Percentiles rank a stretch among this genome's conserved stretches.
phyloP scores from a whole-genome alignment of 2,797 vertebrate species.

The Phataginus tetradactyla region DNA sequence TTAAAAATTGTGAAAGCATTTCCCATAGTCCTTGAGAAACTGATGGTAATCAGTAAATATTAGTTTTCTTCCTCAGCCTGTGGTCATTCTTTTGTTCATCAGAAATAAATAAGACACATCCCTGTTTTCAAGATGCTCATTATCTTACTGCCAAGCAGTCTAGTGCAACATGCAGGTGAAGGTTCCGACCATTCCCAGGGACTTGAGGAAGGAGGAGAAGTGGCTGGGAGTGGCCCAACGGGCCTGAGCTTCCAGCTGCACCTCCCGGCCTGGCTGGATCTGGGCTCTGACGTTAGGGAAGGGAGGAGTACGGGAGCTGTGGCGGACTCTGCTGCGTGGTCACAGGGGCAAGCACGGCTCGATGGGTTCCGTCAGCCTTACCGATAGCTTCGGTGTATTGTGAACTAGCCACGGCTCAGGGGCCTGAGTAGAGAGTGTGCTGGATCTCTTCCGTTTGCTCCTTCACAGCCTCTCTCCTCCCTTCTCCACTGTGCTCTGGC shows the following conservation, averaged over 20 bases:
- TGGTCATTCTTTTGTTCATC: background rate
- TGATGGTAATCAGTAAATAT: background rate
- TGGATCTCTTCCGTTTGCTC: background rate
- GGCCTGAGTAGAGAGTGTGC: accelerated
- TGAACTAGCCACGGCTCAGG: background rate
- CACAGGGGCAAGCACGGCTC: background rate
- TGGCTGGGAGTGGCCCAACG: background rate
- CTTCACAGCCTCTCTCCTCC: background rate
- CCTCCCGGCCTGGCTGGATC: background rate
- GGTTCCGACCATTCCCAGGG: too few species aligned
- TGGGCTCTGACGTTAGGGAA: background rate
- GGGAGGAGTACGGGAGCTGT: background rate
- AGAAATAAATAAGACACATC: background rate
- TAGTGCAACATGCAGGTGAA: background rate
- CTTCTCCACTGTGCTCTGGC: too few species aligned
- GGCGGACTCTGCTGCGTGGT: accelerated
- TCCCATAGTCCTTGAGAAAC: background rate
- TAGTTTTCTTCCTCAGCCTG: background rate
- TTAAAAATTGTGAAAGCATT: background rate
- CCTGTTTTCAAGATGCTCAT: background rate
- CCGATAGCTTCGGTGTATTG: background rate
- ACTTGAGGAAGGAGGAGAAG: background rate
- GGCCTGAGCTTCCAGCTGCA: too few species aligned
- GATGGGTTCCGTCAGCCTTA: background rate
- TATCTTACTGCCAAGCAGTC: background rate